Evolutionary conservation across 2,113 vertebrate species (phyloP).

Genomic region (Acrocephalus kingi): DNA sequence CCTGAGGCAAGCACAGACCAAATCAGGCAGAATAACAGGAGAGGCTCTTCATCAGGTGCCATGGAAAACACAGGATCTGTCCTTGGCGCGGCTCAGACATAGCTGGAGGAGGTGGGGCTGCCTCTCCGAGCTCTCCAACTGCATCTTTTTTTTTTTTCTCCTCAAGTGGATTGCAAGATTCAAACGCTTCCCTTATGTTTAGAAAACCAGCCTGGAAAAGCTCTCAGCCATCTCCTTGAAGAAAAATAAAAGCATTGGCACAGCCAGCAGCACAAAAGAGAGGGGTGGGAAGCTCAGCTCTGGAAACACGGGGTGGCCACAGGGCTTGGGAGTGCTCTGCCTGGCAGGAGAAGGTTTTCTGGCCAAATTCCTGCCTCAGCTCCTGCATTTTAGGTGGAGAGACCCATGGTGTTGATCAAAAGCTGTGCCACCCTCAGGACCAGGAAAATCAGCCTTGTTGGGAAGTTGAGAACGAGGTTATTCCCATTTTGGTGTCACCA

Average conservation of each 20-base stretch:
- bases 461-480: background rate
- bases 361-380: background rate
- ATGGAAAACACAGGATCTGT: constrained; percentile 48
- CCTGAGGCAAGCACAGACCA: constrained; percentile 12
- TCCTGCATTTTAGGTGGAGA: background rate
- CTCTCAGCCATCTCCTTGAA: background rate
- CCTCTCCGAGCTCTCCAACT: background rate
- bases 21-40: constrained; percentile 34
- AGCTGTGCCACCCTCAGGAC: background rate
- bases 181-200: background rate
- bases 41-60: constrained; percentile 62
- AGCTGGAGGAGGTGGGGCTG: constrained; percentile 51
- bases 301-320: background rate
- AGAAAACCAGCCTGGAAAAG: background rate
- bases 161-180: constrained; percentile 21
- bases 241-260: background rate
- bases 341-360: background rate
- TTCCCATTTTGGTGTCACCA: too few species aligned
- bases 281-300: background rate
- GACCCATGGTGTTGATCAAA: too few species aligned
- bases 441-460: rapidly evolving
- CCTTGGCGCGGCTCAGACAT: constrained; percentile 30
- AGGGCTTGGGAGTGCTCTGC: background rate
- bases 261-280: rapidly evolving
- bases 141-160: background rate